Evolutionary conservation across 2,888 invertebrate genomes (phyloP).

Genomic region (Cataglyphis albicans): DNA sequence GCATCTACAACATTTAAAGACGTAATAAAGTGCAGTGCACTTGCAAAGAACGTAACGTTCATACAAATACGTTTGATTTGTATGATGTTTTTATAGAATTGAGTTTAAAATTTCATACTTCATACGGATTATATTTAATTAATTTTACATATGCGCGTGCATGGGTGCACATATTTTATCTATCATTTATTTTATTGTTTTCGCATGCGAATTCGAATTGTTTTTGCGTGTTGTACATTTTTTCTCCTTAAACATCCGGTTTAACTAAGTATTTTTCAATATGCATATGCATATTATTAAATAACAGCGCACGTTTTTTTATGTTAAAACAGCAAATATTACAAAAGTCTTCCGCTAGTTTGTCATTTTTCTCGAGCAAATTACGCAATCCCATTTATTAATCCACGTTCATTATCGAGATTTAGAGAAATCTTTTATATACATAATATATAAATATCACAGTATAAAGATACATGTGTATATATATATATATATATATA

Average conservation of each 20-base stretch:
- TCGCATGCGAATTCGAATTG: neutral
- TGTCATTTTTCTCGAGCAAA: slow-evolving; percentile 7
- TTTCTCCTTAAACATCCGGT: neutral
- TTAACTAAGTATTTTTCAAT: slow-evolving; percentile 10
- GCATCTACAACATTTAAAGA: neutral
- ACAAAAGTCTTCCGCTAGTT: slow-evolving; percentile 80
- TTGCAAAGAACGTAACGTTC: neutral
- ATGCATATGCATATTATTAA: slow-evolving; percentile 14
- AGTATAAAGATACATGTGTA: too few relatives aligned
- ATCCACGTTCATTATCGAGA: slow-evolving; percentile 20
- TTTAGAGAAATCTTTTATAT: neutral
- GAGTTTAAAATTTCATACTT: neutral
- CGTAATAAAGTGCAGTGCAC: neutral
- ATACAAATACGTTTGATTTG: slow-evolving; percentile 7
- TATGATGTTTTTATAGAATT: neutral
- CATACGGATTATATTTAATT: neutral
- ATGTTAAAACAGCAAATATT: slow-evolving; percentile 79
- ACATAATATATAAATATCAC: too few relatives aligned
- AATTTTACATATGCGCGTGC: slow-evolving; percentile 57
- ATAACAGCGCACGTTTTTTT: neutral
- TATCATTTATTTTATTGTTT: neutral
- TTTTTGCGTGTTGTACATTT: neutral
- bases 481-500: neutral
- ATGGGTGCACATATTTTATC: slow-evolving; percentile 16
- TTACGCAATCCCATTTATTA: slow-evolving; percentile 23